Evolutionary conservation across 2,888 invertebrate species (phyloP), one percentile per base, ranked within the genome.

Genomic region (Nowickia ferox): DNA sequence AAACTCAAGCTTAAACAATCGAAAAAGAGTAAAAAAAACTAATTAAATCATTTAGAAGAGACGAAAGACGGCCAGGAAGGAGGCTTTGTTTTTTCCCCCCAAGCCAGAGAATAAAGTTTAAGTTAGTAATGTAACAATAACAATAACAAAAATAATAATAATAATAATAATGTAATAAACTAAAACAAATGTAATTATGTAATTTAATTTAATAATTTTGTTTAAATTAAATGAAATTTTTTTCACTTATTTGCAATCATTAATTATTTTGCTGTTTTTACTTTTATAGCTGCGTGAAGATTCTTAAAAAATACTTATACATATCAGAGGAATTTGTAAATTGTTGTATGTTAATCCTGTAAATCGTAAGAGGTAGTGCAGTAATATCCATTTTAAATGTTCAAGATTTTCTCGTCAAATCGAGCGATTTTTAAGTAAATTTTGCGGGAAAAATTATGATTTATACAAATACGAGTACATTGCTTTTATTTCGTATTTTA

Each of bases 1-100:
- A 97, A 97, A 93, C 96, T 95, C 90, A 96, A 95, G 90, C 93
- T 94, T 83, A 97, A 97, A 91, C 96, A 96, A 90, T 94, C 95
- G 92, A 96, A 96, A 90, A 97, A 97, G 94, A 96, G 96, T 91
- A 97, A 96, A 92, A 22, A 91, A 91, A 84, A 82, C 89, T 9
- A 91, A 91, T 78, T 91, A 86, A 88, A 61, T 44, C 11, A 9
- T n/a, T 46, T 51, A 65, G 48, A 51, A 75, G 57, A 57, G 48
- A 55, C 9, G 72, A 15, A 8, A 19, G 9, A 17, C 19, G 48
- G 13, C 11, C 53, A 5, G 44, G 1, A 40, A 55, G 19, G n/a
- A 82, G 68, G 53, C 69, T 63, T 63, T 38, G 46, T 63, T 76
- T 76, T 51, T 9, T 30, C 13, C 44, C 48, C 46, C 66, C 22